phyloP scores from a whole-genome alignment of 2,888 invertebrate species.

The Pomacea canaliculata region DNA sequence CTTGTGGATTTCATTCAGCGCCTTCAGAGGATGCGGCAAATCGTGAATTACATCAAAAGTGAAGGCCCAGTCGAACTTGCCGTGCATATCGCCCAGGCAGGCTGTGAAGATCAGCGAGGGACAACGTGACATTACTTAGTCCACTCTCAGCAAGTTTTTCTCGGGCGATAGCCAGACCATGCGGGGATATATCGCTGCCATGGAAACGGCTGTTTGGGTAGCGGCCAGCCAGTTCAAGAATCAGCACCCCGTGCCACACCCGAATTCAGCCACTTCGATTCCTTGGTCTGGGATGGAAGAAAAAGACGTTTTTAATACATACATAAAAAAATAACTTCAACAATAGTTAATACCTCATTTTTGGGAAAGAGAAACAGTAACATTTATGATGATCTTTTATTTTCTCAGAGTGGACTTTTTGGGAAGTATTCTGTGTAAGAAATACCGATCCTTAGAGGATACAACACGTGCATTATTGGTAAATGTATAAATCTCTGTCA shows the following conservation, averaged over 20 bases:
- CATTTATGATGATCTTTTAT: too few species aligned
- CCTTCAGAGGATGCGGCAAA: slow-evolving; percentile 22
- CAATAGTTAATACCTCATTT: not conserved
- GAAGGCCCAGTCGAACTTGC: slow-evolving; percentile 18
- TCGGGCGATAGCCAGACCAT: slow-evolving; percentile 18
- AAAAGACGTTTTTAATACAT: not conserved
- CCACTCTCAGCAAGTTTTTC: slow-evolving; percentile 4
- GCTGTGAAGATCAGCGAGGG: slow-evolving; percentile 14
- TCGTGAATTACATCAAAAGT: slow-evolving; percentile 30
- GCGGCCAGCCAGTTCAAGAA: slow-evolving; percentile 19
- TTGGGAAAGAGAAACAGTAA: too few species aligned
- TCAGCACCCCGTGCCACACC: slow-evolving; percentile 28
- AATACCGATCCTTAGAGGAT: too few species aligned
- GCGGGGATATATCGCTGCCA: slow-evolving; percentile 25
- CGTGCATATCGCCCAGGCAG: slow-evolving; percentile 16
- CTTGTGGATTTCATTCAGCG: slow-evolving; percentile 18
- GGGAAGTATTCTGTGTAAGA: too few species aligned
- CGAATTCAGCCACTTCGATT: slow-evolving; percentile 25
- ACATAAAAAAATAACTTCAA: not conserved
- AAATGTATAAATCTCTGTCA: too few species aligned
- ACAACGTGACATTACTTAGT: slow-evolving; percentile 22
- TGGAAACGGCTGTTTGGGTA: slow-evolving; percentile 28
- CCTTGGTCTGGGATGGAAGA: slow-evolving; percentile 9
- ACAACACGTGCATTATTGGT: too few species aligned
- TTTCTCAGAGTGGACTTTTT: too few species aligned